Base-by-base conservation (phyloP, 2,888 invertebrate species). In the Leptopilina syphax region DNA sequence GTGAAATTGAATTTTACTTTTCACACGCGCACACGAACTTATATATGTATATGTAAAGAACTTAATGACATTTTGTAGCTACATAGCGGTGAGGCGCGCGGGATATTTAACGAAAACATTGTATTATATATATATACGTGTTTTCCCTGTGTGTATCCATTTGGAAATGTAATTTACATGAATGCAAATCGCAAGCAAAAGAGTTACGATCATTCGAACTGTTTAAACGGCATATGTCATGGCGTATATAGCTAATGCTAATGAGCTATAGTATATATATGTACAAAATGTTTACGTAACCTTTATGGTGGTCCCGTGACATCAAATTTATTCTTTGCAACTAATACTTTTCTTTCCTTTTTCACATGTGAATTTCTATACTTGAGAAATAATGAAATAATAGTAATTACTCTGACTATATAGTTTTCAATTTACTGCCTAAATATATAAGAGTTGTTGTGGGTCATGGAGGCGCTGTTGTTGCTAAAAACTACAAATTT, bases 101-200 rank as follows among this genome's bases (percentile, higher is more conserved):
- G 73, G 34, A 73, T 73, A 73, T 73, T 73, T 73, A 57, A 57
- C 57, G n/a, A 73, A 73, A 73, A 24, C 54, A 44, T 34, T 34
- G 44, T 44, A 44, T 44, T 12, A 50, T 50, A 47, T 47, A 47
- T 7, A 47, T 47, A 47, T 47, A 47, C 47, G 8, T 73, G 73
- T 73, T 73, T 73, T n/a, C 41, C 73, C 34, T 34, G 34, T 73
- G 57, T 57, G 73, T 54, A 73, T 73, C 57, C 57, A 73, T 73
- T 73, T 73, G 73, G 73, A 73, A 73, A 73, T 73, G 73, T 73
- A 73, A 73, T 73, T 73, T 73, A 73, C 73, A 73, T 73, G 57
- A 73, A 73, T 73, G 73, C 73, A 73, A 73, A 73, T 73, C 54
- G 34, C 73, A 57, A 57, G 73, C 57, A 57, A 73, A 34, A 73